Conservation (phyloP, 2,113 vertebrate species). For the Motacilla tschutschensis region DNA sequence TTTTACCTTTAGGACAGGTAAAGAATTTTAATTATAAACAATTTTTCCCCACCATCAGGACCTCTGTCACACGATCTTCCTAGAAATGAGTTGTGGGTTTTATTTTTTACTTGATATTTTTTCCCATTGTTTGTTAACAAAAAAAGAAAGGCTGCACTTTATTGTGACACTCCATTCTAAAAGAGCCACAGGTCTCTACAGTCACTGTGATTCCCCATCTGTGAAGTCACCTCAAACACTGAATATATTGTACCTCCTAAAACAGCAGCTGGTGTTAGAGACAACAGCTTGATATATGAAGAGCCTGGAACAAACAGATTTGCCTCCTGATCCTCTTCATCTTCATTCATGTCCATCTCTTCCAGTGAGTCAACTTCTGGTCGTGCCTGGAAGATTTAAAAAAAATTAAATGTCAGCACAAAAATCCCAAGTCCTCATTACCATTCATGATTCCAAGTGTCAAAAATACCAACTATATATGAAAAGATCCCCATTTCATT, state of each 20-base stretch:
- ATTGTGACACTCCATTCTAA: neutral
- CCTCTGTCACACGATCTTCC: neutral
- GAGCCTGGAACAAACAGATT: slow-evolving; percentile 84
- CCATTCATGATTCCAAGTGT: neutral
- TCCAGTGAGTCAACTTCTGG: slow-evolving; percentile 66
- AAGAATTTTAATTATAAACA: neutral
- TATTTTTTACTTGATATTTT: neutral
- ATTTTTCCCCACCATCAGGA: neutral
- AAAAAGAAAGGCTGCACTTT: neutral
- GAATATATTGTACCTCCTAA: slow-evolving; percentile 77
- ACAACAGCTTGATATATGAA: slow-evolving; percentile 87
- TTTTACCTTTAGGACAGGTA: neutral
- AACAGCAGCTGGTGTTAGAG: slow-evolving; percentile 70
- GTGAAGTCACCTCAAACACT: neutral
- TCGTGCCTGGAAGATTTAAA: slow-evolving; percentile 69
- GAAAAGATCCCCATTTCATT: neutral
- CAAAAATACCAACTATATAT: neutral
- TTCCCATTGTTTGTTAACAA: neutral
- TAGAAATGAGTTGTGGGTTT: neutral
- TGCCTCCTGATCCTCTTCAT: slow-evolving; percentile 71
- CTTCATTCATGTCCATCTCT: slow-evolving; percentile 57
- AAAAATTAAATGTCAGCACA: neutral
- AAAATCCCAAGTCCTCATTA: neutral
- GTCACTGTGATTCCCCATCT: neutral
- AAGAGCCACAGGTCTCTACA: neutral